Percentiles rank a stretch among this genome's conserved stretches.
These are phyloP conservation scores for Rutilus rutilus DNA, from an alignment of 2,113 vertebrate species.

Conservation along the genomic window DNA sequence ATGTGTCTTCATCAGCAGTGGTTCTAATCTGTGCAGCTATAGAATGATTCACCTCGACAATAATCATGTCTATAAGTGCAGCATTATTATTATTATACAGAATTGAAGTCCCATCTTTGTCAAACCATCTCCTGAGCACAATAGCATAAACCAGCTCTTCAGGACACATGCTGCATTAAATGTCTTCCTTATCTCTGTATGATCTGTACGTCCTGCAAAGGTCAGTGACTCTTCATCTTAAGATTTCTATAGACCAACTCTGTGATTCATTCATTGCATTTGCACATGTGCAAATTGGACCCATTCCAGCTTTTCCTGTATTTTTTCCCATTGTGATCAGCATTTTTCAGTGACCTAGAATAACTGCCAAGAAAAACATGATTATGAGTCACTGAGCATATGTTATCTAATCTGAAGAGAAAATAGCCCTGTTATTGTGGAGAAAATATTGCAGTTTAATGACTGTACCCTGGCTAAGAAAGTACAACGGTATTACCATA, in stretches of 20 bases:
- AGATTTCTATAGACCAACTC: background rate
- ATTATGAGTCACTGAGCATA: conserved; percentile 12
- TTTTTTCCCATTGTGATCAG: conserved; percentile 24
- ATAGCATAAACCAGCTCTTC: background rate
- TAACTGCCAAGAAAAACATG: conserved; percentile 15
- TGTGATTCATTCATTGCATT: background rate
- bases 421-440: background rate
- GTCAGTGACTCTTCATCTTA: background rate
- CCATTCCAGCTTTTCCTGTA: background rate
- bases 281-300: background rate
- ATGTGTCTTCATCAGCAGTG: background rate
- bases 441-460: background rate
- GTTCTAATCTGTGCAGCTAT: background rate
- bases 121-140: background rate
- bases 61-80: conserved; percentile 19
- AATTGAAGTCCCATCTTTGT: background rate
- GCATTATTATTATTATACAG: background rate
- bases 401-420: background rate
- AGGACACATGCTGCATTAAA: background rate
- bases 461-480: background rate
- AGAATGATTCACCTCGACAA: background rate
- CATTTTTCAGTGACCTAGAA: background rate
- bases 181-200: background rate
- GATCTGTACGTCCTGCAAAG: background rate
- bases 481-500: background rate